Evolutionary conservation across 2,113 vertebrate genomes (phyloP), one percentile per base, ranked within the genome.

Genomic region (Bagarius yarrelli): DNA sequence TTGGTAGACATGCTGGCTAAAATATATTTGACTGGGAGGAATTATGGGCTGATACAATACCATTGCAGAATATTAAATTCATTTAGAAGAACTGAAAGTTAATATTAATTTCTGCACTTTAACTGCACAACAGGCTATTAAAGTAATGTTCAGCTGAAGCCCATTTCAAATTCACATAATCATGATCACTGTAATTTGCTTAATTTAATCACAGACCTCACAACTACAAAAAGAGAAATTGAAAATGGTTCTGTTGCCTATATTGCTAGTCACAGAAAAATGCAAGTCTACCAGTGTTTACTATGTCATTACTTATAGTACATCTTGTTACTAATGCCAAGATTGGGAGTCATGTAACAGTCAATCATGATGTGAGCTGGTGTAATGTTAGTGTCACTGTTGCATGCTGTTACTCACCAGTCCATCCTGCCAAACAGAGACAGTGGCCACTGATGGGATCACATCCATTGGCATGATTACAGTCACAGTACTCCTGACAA

Each of bases 401-500:
- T 76, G 53, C 72, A 52, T 9, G 21, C 36, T 69, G 82, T 61
- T 59, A 85, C 88, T 92, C 88, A 99, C 98, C 98, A 93, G 96
- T 99, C 97, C 97, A 99, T 27, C 98, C 98, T 0, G 97, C 94
- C 14, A 96, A 92, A 87, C 98, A 99, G 90, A 93, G 96, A 87
- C 98, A 99, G 88, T 96, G 94, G 5, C 98, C 98, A 0, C 94
- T 96, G 86, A 96, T 86, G 15, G 96, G 92, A 53, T 99, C 95
- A 2, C 98, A 99, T 61, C 96, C 95, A 3, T 97, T 94, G 0
- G 96, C 96, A 0, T 99, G 98, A 90, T 92, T 95, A 64, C 98
- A 99, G 88, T 98, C 96, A 87, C 98, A 99, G 27, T 25, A 94
- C 83, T 96, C 94, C 0, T 92, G 94, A 89, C 98, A 99, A 80